Evolutionary conservation across 2,113 vertebrate genomes (phyloP).

Genomic region (Psophia crepitans): DNA sequence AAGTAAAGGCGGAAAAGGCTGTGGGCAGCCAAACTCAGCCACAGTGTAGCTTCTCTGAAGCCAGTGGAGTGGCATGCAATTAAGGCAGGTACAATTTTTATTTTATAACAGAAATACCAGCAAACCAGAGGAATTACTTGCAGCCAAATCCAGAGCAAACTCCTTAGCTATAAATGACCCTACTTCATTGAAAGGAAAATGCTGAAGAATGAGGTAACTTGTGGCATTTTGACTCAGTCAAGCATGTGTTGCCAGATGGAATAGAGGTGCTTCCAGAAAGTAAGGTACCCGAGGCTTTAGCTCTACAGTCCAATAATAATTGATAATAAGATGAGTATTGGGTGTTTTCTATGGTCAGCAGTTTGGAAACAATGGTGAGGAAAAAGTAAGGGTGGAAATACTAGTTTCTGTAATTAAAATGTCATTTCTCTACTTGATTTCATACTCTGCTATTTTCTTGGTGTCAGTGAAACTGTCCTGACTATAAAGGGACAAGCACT

Average conservation of each 20-base stretch:
- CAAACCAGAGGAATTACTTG: neutral
- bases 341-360: neutral
- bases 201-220: neutral
- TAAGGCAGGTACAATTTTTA: neutral
- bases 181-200: neutral
- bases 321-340: neutral
- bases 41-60: neutral
- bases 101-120: neutral
- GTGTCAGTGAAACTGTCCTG: neutral
- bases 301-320: neutral
- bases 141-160: neutral
- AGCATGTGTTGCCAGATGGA: neutral
- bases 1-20: neutral
- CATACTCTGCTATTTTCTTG: neutral
- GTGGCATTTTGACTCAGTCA: neutral
- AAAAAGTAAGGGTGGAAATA: neutral
- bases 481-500: neutral
- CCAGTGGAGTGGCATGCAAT: neutral
- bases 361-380: neutral
- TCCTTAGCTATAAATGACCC: neutral
- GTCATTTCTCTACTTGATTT: neutral
- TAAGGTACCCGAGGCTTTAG: neutral
- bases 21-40: neutral
- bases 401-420: neutral
- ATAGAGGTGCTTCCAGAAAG: neutral